phyloP scores from a whole-genome alignment of 1,140 invertebrate genomes.

The Coelopa frigida region DNA sequence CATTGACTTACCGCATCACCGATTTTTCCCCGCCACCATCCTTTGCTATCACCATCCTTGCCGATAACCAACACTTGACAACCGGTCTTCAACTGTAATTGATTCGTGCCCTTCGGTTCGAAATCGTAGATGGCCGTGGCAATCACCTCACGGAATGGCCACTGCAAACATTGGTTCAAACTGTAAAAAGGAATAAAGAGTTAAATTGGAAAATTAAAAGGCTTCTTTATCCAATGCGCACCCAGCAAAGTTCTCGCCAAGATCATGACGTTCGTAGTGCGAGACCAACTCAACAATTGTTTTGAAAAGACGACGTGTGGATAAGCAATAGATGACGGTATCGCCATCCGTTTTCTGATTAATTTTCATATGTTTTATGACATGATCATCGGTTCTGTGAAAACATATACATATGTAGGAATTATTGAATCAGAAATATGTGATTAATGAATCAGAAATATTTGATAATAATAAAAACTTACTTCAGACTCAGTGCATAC shows the following conservation, averaged over 20 bases:
- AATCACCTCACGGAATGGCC: constrained; percentile 66
- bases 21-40: constrained; percentile 75
- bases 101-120: constrained; percentile 63
- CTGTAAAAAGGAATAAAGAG: constrained; percentile 42
- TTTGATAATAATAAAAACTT: constrained; percentile 40
- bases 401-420: constrained; percentile 1
- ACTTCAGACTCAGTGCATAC: constrained; percentile 88
- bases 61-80: constrained; percentile 70
- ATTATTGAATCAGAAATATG: no score
- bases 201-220: constrained; percentile 6
- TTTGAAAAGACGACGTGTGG: constrained; percentile 83
- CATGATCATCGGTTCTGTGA: constrained; percentile 40
- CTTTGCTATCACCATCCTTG: constrained; percentile 69
- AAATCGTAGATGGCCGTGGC: constrained; percentile 72
- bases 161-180: constrained; percentile 63
- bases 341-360: constrained; percentile 55
- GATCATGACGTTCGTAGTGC: constrained; percentile 81
- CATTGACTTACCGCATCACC: constrained; percentile 50
- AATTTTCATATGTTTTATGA: constrained; percentile 83
- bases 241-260: constrained; percentile 87
- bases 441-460: background rate
- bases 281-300: constrained; percentile 81
- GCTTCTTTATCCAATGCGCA: constrained; percentile 34
- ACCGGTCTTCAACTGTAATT: constrained; percentile 68
- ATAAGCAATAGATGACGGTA: constrained; percentile 68